These are phyloP conservation scores for Phyllotis vaccarum DNA, from an alignment of 2,797 vertebrate genomes.

Conservation along the genomic window DNA sequence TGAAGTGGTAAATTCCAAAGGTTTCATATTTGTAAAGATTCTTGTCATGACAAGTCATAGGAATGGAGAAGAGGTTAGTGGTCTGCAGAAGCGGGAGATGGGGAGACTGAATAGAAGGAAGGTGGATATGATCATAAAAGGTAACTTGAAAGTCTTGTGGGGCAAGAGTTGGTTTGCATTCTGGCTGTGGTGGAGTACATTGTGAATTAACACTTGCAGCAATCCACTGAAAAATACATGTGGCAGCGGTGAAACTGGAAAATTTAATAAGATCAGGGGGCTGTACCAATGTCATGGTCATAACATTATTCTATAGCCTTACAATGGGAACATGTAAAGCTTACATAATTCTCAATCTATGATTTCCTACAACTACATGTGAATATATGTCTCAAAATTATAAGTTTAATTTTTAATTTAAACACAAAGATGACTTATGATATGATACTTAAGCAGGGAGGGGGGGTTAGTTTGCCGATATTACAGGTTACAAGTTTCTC, in stretches of 20 bases:
- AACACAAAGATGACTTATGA: neutral
- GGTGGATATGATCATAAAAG: neutral
- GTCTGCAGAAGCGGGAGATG: neutral
- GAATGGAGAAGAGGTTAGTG: neutral
- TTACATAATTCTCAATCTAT: neutral
- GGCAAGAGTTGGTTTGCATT: neutral
- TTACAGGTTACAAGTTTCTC: neutral
- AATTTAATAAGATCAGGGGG: neutral
- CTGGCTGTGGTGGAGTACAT: neutral
- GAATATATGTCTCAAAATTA: neutral
- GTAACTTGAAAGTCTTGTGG: neutral
- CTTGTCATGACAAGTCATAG: neutral
- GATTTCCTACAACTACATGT: neutral
- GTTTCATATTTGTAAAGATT: neutral
- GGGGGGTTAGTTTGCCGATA: neutral
- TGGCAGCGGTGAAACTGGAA: neutral
- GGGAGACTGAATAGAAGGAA: neutral
- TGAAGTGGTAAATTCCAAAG: neutral
- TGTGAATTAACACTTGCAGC: neutral
- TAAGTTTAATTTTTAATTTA: conserved; percentile 3
- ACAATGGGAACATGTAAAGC: neutral
- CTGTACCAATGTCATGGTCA: neutral
- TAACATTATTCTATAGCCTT: neutral
- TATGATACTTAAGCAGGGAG: neutral
- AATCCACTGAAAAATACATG: neutral